Base-by-base conservation (phyloP, 2,888 invertebrate species). In the Gymnoscelis rufifasciata region DNA sequence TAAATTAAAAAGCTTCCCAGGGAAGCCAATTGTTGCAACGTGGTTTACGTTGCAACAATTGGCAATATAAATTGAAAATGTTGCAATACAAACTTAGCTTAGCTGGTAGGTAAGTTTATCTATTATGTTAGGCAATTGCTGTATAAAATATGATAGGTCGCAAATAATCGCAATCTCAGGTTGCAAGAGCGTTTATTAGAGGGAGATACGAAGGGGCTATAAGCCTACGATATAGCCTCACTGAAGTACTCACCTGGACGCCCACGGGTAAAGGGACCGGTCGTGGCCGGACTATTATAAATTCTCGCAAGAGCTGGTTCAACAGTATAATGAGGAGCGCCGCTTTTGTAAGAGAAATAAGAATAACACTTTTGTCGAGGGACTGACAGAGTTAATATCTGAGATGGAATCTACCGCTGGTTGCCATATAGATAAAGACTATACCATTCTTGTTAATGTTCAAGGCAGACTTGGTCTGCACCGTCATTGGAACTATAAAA, bases 251-350 rank as follows among this genome's bases (percentile, higher is more conserved):
- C 54, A 52, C 46, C 45, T 35, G 37, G 40, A 43, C 57, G 58
- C 58, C 58, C 56, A 58, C 58, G 56, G 48, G 27, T 43, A 31
- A 42, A 38, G 41, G 47, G 56, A 58, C 58, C 58, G 58, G 58
- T 58, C 54, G 41, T 51, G 57, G 51, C 54, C 52, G 41, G 38
- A 26, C 43, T 30, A 51, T 51, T 58, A 58, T 40, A 51, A 47
- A 55, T 55, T 53, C 55, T 54, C 13, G 43, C 37, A 47, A 51
- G 51, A 56, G 52, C 54, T 54, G 51, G 52, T 51, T 42, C 35
- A 48, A 56, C 56, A 33, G 46, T 52, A 13, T 24, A 49, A 35
- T 27, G 23, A 39, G 26, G 12, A 29, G 6, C 12, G 11, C 19
- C 28, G 29, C 31, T 41, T 42, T 45, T 31, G 30, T 50, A 35